These are phyloP conservation scores for Eulithis testata DNA, from an alignment of 2,888 invertebrate genomes.

Conservation along the genomic window DNA sequence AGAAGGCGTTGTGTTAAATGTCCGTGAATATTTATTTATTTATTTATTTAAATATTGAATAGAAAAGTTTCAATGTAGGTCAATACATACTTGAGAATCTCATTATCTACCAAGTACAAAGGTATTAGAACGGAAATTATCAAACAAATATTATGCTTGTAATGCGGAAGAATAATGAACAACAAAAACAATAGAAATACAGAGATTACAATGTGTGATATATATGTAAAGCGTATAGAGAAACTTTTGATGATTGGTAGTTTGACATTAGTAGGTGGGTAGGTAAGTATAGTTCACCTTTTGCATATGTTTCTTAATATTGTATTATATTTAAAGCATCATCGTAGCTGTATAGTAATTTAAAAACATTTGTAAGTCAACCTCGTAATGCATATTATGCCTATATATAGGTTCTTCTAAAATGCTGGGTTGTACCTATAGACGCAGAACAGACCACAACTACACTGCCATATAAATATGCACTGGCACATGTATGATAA, in stretches of 20 bases:
- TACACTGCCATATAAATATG: conserved; percentile 30
- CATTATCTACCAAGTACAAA: conserved; percentile 20
- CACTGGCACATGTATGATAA: conserved; percentile 43
- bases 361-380: too few species aligned
- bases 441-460: conserved; percentile 36
- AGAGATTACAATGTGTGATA: not conserved
- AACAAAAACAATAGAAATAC: conserved; percentile 34
- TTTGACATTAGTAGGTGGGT: conserved; percentile 2
- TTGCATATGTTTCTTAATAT: too few species aligned
- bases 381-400: conserved; percentile 44
- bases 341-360: not conserved
- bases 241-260: not conserved
- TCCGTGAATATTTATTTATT: too few species aligned
- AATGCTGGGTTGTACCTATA: conserved; percentile 48
- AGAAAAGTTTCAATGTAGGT: conserved; percentile 6
- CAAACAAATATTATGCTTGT: conserved; percentile 31
- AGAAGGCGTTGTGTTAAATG: too few species aligned
- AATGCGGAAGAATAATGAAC: conserved; percentile 40
- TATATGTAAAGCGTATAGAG: not conserved
- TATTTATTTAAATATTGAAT: too few species aligned
- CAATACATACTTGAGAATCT: conserved; percentile 20
- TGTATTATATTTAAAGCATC: too few species aligned
- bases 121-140: conserved; percentile 23
- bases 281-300: not conserved
- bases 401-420: conserved; percentile 51